Percentiles rank a stretch among this genome's conserved stretches.
phyloP scores from a whole-genome alignment of 2,797 vertebrate genomes.

The Enteromius radiatus region DNA sequence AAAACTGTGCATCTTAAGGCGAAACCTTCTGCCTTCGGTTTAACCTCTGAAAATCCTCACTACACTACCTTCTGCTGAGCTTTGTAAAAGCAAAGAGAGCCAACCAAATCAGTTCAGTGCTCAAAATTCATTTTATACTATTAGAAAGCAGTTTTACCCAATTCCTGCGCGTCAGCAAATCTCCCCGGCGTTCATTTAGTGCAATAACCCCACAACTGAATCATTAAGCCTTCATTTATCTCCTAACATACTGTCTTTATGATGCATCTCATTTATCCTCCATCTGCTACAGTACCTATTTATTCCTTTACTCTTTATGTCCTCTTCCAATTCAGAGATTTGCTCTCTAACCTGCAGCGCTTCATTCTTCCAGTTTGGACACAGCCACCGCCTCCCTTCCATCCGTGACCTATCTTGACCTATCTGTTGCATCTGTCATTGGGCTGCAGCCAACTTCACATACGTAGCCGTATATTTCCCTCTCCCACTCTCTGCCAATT shows the following conservation, averaged over 20 bases:
- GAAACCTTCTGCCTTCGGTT: neutral
- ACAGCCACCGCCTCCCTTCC: neutral
- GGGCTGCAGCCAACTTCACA: conserved; percentile 14
- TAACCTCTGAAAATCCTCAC: conserved; percentile 1
- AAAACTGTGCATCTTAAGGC: neutral
- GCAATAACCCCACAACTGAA: conserved; percentile 15
- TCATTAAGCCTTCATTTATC: conserved; percentile 15
- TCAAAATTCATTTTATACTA: neutral
- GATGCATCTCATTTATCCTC: conserved; percentile 15
- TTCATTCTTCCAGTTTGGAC: neutral
- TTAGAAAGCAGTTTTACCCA: conserved; percentile 8
- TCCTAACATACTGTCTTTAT: conserved; percentile 16
- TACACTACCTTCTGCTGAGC: neutral
- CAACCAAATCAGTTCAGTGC: conserved; percentile 1
- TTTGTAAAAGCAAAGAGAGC: conserved; percentile 2
- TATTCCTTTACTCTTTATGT: neutral
- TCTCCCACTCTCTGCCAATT: conserved; percentile 19
- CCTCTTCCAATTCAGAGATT: neutral
- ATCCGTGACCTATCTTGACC: conserved; percentile 28
- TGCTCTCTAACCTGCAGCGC: no score
- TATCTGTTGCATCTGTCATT: conserved; percentile 12
- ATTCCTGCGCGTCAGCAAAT: conserved; percentile 4
- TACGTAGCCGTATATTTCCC: neutral
- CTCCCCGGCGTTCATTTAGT: neutral
- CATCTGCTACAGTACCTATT: conserved; percentile 38